phyloP scores from a whole-genome alignment of 2,888 invertebrate species.

The Melanargia galathea region DNA sequence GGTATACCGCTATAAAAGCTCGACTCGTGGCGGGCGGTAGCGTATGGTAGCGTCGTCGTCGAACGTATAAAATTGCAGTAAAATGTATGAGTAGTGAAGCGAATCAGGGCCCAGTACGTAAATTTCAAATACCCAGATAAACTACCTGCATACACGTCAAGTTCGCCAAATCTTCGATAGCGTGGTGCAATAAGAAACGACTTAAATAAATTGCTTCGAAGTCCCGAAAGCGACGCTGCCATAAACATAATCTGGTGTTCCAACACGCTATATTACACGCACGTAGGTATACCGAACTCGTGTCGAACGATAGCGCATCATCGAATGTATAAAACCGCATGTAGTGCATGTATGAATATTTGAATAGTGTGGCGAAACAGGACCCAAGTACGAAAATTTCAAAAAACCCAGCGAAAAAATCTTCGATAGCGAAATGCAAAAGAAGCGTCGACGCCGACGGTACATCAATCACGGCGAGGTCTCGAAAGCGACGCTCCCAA shows the following conservation, averaged over 20 bases:
- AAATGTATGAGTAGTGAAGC: too few species aligned
- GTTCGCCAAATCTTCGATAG: not conserved
- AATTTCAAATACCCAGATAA: not conserved
- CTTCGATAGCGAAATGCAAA: slow-evolving; percentile 30
- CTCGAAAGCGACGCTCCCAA: slow-evolving; percentile 42
- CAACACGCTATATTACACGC: too few species aligned
- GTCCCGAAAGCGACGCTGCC: not conserved
- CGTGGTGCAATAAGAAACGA: not conserved
- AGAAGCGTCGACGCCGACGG: slow-evolving; percentile 21
- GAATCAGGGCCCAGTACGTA: too few species aligned
- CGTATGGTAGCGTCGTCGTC: too few species aligned
- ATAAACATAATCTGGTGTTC: not conserved
- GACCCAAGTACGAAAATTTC: not conserved
- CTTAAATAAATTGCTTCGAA: not conserved
- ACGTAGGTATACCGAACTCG: too few species aligned
- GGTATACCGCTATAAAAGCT: too few species aligned
- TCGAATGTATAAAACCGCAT: too few species aligned
- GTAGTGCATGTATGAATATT: too few species aligned
- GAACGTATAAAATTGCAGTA: too few species aligned
- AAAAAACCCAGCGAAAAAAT: slow-evolving; percentile 20
- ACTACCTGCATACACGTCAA: not conserved
- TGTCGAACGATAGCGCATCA: too few species aligned
- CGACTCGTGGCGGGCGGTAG: too few species aligned
- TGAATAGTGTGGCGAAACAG: too few species aligned
- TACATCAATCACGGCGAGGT: slow-evolving; percentile 34